Percentiles rank a stretch among this genome's conserved stretches.
Conservation (phyloP, 2,888 invertebrate genomes). For the Margaritifera margaritifera region DNA sequence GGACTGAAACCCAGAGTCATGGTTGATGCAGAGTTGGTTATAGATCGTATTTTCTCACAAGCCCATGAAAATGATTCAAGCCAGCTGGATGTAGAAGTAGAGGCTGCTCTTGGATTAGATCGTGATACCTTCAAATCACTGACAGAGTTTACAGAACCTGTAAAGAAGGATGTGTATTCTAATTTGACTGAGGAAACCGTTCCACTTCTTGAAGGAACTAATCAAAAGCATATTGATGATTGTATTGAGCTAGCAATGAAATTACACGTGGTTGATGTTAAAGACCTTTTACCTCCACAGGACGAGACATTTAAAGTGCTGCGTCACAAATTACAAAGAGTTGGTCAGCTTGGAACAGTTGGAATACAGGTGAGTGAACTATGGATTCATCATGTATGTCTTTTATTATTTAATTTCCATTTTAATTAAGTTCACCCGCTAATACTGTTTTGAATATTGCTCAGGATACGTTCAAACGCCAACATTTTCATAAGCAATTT, state of each 20-base stretch:
- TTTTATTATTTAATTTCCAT: background rate
- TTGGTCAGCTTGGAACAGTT: slow-evolving; percentile 54
- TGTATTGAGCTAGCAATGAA: slow-evolving; percentile 50
- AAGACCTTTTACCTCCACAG: slow-evolving; percentile 58
- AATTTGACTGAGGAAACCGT: slow-evolving; percentile 34
- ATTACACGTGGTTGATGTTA: slow-evolving; percentile 48
- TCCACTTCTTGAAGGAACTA: slow-evolving; percentile 49
- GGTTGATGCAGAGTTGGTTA: slow-evolving; percentile 53
- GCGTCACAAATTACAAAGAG: slow-evolving; percentile 49
- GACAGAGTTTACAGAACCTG: slow-evolving; percentile 15
- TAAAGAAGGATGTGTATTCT: slow-evolving; percentile 15
- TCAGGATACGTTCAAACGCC: no score
- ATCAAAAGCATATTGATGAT: slow-evolving; percentile 54
- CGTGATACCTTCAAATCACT: slow-evolving; percentile 41
- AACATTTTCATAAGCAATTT: no score
- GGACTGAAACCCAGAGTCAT: slow-evolving; percentile 35
- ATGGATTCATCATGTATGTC: background rate
- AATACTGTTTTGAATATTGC: no score
- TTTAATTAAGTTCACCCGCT: no score
- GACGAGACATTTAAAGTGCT: slow-evolving; percentile 46
- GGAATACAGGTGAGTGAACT: slow-evolving; percentile 51
- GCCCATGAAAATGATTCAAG: slow-evolving; percentile 19
- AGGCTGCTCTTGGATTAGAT: slow-evolving; percentile 42
- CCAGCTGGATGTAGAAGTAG: slow-evolving; percentile 34
- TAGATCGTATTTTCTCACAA: slow-evolving; percentile 55